A percentile compares a stretch with the other conserved stretches of the same genome.
Conservation (phyloP, 2,113 vertebrate species). For the Hemiscyllium ocellatum region DNA sequence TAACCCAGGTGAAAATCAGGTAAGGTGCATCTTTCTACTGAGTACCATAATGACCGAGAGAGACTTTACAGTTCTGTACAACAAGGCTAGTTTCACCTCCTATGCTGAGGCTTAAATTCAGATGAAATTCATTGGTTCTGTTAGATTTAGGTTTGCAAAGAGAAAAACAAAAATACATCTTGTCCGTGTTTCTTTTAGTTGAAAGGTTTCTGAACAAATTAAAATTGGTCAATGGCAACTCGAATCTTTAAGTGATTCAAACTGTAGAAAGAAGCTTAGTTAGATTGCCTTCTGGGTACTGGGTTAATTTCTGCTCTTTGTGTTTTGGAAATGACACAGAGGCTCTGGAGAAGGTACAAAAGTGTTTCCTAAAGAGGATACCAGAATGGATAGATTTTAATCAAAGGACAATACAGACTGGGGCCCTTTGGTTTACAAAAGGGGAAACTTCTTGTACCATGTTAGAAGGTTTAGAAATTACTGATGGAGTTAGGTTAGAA, state of each 20-base stretch:
- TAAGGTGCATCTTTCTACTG: constrained; percentile 43
- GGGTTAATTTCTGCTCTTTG: not conserved
- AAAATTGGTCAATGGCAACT: not conserved
- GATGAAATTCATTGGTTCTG: not conserved
- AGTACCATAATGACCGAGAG: not conserved
- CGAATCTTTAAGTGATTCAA: not conserved
- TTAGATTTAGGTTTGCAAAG: not conserved
- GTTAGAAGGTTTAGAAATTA: not conserved
- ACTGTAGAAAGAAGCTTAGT: not conserved
- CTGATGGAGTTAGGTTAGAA: no score
- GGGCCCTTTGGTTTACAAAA: not conserved
- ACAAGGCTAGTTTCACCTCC: not conserved
- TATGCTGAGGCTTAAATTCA: not conserved
- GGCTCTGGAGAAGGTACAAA: not conserved
- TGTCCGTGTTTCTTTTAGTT: not conserved
- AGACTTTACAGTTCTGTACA: not conserved
- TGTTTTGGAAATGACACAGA: not conserved
- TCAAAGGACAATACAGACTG: not conserved
- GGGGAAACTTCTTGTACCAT: not conserved
- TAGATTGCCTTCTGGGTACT: no score
- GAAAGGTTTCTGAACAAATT: not conserved
- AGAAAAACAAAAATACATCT: not conserved
- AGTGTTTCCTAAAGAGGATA: not conserved
- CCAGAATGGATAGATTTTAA: not conserved
- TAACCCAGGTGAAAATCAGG: constrained; percentile 64